Evolutionary conservation across 2,888 invertebrate species (phyloP).

Genomic region (Dryobota labecula): DNA sequence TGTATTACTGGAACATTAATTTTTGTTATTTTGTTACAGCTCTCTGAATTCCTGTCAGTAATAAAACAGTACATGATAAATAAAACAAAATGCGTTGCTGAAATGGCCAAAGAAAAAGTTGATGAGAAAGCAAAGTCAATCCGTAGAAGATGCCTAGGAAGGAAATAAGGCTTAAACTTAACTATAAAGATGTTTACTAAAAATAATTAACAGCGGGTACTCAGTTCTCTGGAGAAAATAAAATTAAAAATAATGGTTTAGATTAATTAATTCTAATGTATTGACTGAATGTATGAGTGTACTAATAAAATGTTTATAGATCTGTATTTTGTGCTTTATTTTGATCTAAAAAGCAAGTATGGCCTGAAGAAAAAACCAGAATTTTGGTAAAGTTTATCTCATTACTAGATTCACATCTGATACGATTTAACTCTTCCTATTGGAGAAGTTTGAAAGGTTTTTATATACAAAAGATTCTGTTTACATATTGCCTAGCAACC

Average conservation of each 20-base stretch:
- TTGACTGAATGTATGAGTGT: constrained; percentile 30
- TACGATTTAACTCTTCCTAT: too few relatives aligned
- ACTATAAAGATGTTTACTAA: background rate
- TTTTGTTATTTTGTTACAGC: constrained; percentile 71
- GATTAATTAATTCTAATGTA: constrained; percentile 28
- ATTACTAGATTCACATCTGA: too few relatives aligned
- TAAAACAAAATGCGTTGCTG: constrained; percentile 78
- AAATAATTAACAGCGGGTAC: background rate
- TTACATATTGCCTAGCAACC: constrained; percentile 59
- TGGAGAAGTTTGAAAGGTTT: too few relatives aligned
- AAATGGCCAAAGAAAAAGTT: constrained; percentile 77
- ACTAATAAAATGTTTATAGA: constrained; percentile 32
- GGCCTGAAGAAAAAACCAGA: too few relatives aligned
- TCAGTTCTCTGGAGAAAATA: background rate
- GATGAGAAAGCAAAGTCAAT: constrained; percentile 77
- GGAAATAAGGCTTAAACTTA: constrained; percentile 64
- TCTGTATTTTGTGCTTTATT: constrained; percentile 19
- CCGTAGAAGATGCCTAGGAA: constrained; percentile 72
- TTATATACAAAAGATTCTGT: constrained; percentile 56
- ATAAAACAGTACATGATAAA: constrained; percentile 86
- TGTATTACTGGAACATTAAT: background rate
- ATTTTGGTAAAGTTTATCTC: too few relatives aligned
- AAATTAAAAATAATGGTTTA: background rate
- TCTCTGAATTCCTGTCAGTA: constrained; percentile 88
- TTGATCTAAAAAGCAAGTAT: too few relatives aligned